Evolutionary conservation across 2,113 vertebrate species (phyloP).

Genomic region (Neogale vison): DNA sequence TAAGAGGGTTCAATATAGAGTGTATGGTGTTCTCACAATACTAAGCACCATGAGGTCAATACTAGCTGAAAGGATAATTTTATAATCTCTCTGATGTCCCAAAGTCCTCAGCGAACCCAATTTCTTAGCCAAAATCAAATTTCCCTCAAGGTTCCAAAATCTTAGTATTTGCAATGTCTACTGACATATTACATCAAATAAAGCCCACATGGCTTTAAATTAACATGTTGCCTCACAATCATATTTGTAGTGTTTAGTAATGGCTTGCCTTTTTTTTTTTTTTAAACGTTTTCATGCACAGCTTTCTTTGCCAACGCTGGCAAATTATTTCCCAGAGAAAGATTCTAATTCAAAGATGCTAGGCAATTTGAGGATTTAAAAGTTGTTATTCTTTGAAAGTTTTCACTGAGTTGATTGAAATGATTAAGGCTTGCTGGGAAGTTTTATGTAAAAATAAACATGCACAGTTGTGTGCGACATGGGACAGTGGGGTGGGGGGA

Average conservation of each 20-base stretch:
- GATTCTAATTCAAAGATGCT: conserved; percentile 27
- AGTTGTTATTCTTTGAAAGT: neutral
- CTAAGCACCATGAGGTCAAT: neutral
- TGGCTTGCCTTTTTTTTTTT: conserved; percentile 2
- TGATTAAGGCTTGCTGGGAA: neutral
- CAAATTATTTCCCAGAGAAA: neutral
- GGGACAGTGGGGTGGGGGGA: neutral
- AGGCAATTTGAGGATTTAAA: neutral
- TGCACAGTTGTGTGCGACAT: neutral
- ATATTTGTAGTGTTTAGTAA: conserved; percentile 22
- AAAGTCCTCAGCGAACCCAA: neutral
- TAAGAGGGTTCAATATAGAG: neutral
- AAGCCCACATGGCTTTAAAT: neutral
- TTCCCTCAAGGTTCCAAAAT: neutral
- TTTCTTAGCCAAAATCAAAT: neutral
- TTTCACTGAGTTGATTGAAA: neutral
- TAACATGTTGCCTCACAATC: neutral
- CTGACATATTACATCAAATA: neutral
- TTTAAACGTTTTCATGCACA: neutral
- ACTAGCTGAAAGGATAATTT: neutral
- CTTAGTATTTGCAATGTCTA: neutral
- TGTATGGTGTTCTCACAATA: neutral
- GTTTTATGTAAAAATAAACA: conserved; percentile 28
- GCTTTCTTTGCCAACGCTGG: conserved; percentile 23
- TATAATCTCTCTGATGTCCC: neutral